Evolutionary conservation across 2,888 invertebrate genomes (phyloP), one percentile per base, ranked within the genome.

Genomic region (Spodoptera littoralis): DNA sequence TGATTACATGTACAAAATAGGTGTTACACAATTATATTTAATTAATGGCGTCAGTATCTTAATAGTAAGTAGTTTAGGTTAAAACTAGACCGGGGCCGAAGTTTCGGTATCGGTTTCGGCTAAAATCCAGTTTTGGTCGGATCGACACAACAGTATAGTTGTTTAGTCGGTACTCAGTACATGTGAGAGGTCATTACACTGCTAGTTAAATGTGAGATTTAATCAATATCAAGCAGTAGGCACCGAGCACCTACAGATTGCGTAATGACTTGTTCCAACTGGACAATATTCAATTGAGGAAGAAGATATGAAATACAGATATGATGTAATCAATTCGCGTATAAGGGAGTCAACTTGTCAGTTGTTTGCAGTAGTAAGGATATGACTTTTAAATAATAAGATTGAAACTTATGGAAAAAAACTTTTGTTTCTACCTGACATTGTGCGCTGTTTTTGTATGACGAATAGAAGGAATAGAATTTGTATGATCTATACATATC

Each of bases 281-380:
- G 59, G 67, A 70, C 68, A 76, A 75, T 62, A 66, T 79, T 76
- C 76, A 79, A 76, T 73, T 73, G 77, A 76, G 76, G 79, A 76
- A 70, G 70, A 65, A 70, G 64, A 79, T 76, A 62, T 70, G 65
- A 66, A 79, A 70, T 59, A 70, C 60, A 76, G 70, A 69, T 70
- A 73, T 79, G 70, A 71, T 76, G 73, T 69, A 79, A 79, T 78
- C 69, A 65, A 76, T 76, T 79, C 71, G 62, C 70, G 56, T 65
- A 44, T 69, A 51, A 30, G 45, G 65, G 65, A 66, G 54, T 55
- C 54, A 24, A 58, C 63, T 55, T 71, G 62, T 66, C 54, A 50
- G 48, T 44, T 41, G 66, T 64, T 77, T 46, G 68, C 57, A 71
- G 66, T 71, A 78, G 43, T 59, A 57, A 56, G 76, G 79, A 75